These are phyloP conservation scores for Schizaphis graminum DNA, from an alignment of 2,888 invertebrate species.

Conservation along the genomic window DNA sequence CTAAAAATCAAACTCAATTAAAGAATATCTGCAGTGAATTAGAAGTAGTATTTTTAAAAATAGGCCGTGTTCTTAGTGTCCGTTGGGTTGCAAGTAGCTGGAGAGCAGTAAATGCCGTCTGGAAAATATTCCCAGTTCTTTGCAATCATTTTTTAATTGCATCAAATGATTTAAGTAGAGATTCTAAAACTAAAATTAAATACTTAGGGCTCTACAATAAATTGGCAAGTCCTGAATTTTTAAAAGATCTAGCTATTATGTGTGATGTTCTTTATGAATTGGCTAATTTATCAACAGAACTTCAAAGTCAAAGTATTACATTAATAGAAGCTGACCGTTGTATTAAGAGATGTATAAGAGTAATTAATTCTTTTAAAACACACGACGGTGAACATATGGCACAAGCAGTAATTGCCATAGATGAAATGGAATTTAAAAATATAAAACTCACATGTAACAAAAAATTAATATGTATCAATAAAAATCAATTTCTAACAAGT, in stretches of 20 bases:
- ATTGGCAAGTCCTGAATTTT: constrained; percentile 16
- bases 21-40: constrained; percentile 57
- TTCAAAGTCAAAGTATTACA: neutral
- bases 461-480: neutral
- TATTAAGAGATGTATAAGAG: too few species aligned
- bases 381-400: too few species aligned
- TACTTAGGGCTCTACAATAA: neutral
- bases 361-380: too few species aligned
- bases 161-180: constrained; percentile 19
- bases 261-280: neutral
- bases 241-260: neutral
- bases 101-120: constrained; percentile 43
- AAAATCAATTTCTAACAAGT: neutral
- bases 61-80: constrained; percentile 65
- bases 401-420: too few species aligned
- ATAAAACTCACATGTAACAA: neutral
- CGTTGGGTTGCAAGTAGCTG: constrained; percentile 40
- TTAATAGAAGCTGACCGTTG: too few species aligned
- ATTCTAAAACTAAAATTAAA: constrained; percentile 32
- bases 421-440: neutral
- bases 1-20: constrained; percentile 67
- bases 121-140: constrained; percentile 65
- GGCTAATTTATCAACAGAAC: neutral
- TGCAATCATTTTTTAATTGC: constrained; percentile 67
- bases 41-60: constrained; percentile 65